Conservation (phyloP, 2,797 vertebrate genomes). For the Poeciliopsis presidionis region DNA sequence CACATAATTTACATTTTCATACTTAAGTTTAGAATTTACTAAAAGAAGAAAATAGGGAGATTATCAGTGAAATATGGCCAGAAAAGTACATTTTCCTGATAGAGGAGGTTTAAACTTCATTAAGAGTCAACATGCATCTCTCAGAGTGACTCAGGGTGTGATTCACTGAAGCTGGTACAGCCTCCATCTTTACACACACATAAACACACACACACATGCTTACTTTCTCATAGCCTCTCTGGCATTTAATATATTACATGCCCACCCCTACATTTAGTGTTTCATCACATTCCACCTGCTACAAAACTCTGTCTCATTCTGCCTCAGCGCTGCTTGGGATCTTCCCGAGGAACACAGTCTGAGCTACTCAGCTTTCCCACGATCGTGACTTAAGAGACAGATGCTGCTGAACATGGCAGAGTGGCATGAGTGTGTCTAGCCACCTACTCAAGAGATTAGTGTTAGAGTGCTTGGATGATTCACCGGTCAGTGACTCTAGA, state of each 20-base stretch:
- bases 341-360: slow-evolving; percentile 43
- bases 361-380: slow-evolving; percentile 53
- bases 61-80: slow-evolving; percentile 3
- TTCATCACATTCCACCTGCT: slow-evolving; percentile 57
- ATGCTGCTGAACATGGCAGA: slow-evolving; percentile 58
- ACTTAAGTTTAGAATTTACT: neutral
- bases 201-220: slow-evolving; percentile 23
- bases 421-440: slow-evolving; percentile 43
- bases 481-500: slow-evolving; percentile 63
- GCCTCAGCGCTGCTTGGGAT: slow-evolving; percentile 43
- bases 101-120: slow-evolving; percentile 54
- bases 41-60: neutral
- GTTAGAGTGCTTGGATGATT: slow-evolving; percentile 61
- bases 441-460: slow-evolving; percentile 64
- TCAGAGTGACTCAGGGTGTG: slow-evolving; percentile 70
- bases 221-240: slow-evolving; percentile 34
- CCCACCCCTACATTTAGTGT: slow-evolving; percentile 27
- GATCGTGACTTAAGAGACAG: slow-evolving; percentile 56
- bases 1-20: neutral
- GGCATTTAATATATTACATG: slow-evolving; percentile 35
- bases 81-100: slow-evolving; percentile 35
- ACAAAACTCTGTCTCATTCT: slow-evolving; percentile 36
- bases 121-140: slow-evolving; percentile 52
- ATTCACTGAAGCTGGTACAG: slow-evolving; percentile 67
- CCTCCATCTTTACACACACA: slow-evolving; percentile 53